phyloP scores from a whole-genome alignment of 2,888 invertebrate species.

The Amblyjoppa fuscipennis region DNA sequence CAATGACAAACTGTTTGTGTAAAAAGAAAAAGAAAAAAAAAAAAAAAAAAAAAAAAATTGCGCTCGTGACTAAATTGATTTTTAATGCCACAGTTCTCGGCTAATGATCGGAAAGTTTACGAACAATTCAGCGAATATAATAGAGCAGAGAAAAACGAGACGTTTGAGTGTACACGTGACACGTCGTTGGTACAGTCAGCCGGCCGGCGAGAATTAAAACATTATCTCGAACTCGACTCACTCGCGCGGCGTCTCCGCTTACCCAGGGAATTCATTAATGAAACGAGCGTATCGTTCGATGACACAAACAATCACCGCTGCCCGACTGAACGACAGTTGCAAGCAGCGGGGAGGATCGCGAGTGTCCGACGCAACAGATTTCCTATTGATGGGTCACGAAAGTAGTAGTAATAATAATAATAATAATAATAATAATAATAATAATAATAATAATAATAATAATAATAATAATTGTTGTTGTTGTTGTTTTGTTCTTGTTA shows the following conservation, averaged over 20 bases:
- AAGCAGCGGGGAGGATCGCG: not conserved
- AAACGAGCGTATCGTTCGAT: slow-evolving; percentile 47
- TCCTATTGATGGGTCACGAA: slow-evolving; percentile 8
- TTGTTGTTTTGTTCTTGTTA: too few species aligned
- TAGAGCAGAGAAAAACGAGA: too few species aligned
- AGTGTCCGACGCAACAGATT: slow-evolving; percentile 10
- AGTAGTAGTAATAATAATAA: not conserved
- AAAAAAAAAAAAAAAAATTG: too few species aligned
- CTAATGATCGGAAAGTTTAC: too few species aligned
- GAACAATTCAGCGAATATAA: too few species aligned
- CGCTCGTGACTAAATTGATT: too few species aligned
- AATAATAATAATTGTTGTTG: not conserved
- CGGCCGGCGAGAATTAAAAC: slow-evolving; percentile 35
- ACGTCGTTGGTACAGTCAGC: slow-evolving; percentile 8
- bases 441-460: not conserved
- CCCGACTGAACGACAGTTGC: slow-evolving; percentile 17
- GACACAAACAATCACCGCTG: slow-evolving; percentile 29
- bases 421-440: too few species aligned
- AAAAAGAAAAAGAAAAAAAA: too few species aligned
- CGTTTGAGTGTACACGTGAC: slow-evolving; percentile 39
- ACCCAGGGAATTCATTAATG: slow-evolving; percentile 56
- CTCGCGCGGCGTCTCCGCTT: slow-evolving; percentile 40
- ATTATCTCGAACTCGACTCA: slow-evolving; percentile 48
- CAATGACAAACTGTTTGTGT: too few species aligned
- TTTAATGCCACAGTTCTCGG: too few species aligned